Percentiles rank a stretch among this genome's conserved stretches.
phyloP scores from a whole-genome alignment of 2,888 invertebrate genomes.

The Trichopoda pennipes region DNA sequence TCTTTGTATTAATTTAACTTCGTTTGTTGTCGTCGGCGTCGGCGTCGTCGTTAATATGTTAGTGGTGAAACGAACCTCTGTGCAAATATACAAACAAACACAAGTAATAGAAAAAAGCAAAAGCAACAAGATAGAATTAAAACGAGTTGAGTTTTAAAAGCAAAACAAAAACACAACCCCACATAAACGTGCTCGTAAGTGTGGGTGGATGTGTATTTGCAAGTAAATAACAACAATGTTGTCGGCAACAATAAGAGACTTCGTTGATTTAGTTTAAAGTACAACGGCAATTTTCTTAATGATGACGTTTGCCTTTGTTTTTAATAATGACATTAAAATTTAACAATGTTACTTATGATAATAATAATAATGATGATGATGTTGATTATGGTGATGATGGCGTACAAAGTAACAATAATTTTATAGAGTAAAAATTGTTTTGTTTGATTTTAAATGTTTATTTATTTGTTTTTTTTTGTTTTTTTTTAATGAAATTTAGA shows the following conservation, averaged over 20 bases:
- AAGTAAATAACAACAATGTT: conserved; percentile 12
- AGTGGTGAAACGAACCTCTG: conserved; percentile 11
- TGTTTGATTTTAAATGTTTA: no score
- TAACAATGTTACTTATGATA: no score
- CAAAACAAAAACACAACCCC: not conserved
- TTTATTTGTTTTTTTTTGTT: not conserved
- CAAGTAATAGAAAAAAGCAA: conserved; percentile 26
- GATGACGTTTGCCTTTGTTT: conserved; percentile 17
- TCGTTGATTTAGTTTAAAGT: conserved; percentile 33
- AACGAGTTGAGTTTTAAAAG: conserved; percentile 30
- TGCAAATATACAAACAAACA: conserved; percentile 15
- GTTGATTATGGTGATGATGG: not conserved
- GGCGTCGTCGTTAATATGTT: conserved; percentile 7
- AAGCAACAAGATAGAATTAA: conserved; percentile 27
- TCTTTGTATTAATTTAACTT: conserved; percentile 1
- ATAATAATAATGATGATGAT: not conserved
- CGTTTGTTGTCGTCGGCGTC: no score
- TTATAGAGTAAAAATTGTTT: not conserved
- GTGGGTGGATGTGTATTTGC: not conserved
- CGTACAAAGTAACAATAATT: conserved; percentile 8
- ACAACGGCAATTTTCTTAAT: conserved; percentile 19
- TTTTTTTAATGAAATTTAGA: conserved; percentile 13
- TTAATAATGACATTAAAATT: conserved; percentile 18
- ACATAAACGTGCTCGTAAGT: not conserved
- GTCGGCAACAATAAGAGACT: conserved; percentile 23